Conservation (phyloP, 2,113 vertebrate species). For the Cyanoramphus novaezelandiae region DNA sequence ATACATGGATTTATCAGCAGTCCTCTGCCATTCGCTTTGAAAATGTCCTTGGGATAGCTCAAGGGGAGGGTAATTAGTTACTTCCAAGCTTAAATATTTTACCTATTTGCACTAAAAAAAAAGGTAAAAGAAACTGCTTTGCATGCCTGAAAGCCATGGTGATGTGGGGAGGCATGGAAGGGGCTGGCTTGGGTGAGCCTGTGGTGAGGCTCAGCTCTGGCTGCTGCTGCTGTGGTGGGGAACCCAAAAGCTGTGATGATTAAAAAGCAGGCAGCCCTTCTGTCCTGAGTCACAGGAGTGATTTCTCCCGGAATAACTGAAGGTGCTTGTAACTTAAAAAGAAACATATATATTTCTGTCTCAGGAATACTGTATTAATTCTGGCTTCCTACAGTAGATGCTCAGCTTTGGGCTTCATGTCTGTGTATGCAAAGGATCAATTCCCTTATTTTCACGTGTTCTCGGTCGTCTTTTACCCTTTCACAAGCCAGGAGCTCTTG, state of each 20-base stretch:
- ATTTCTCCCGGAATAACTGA: neutral
- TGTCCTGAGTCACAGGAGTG: neutral
- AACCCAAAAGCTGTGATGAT: neutral
- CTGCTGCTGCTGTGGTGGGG: neutral
- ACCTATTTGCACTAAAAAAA: neutral
- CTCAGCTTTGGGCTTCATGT: neutral
- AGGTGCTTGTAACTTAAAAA: neutral
- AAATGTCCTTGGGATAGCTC: neutral
- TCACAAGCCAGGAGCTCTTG: neutral
- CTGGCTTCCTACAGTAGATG: neutral
- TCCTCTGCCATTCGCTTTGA: neutral
- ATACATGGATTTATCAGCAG: neutral
- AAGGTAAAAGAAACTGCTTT: neutral
- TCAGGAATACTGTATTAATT: neutral
- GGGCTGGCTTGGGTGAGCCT: neutral
- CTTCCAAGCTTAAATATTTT: neutral
- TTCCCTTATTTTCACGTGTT: neutral
- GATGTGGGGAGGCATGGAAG: neutral
- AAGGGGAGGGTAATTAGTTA: neutral
- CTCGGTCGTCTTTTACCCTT: neutral
- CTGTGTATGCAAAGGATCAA: neutral
- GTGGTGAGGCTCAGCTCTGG: neutral
- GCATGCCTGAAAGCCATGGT: neutral
- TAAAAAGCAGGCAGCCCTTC: neutral
- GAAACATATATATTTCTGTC: fast-evolving